Percentiles rank a stretch among this genome's conserved stretches.
Conservation (phyloP, 2,888 invertebrate genomes). For the Apamea sordens region DNA sequence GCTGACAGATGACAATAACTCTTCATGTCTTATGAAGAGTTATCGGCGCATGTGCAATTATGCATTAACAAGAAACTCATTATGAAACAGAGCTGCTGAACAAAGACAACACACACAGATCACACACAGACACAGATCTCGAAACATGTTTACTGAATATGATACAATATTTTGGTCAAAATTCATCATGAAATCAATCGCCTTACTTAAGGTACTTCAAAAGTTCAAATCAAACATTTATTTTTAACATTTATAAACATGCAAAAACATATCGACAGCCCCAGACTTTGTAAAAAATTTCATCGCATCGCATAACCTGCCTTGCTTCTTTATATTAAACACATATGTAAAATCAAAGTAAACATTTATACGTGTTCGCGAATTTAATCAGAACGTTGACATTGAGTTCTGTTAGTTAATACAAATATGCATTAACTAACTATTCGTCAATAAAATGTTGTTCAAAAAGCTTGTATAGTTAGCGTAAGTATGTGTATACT, state of each 20-base stretch:
- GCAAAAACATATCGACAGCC: not conserved
- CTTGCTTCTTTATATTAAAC: conserved; percentile 29
- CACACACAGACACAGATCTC: not conserved
- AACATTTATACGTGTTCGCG: conserved; percentile 31
- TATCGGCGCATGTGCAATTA: conserved; percentile 20
- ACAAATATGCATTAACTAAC: conserved; percentile 36
- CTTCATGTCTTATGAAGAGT: not conserved
- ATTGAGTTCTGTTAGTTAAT: conserved; percentile 41
- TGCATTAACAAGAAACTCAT: conserved; percentile 15
- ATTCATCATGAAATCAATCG: not conserved
- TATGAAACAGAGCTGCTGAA: not conserved
- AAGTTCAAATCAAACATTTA: conserved; percentile 3
- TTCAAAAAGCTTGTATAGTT: conserved; percentile 12
- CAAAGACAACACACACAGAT: not conserved
- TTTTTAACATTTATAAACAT: not conserved
- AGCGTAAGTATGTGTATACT: not conserved
- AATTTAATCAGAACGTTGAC: conserved; percentile 45
- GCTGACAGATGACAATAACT: conserved; percentile 11
- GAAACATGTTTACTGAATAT: not conserved
- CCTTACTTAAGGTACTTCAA: not conserved
- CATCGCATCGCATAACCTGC: not conserved
- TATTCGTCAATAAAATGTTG: conserved; percentile 43
- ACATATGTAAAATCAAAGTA: conserved; percentile 31
- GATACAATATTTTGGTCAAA: not conserved
- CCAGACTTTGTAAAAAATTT: not conserved